A percentile compares a stretch with the other conserved stretches of the same genome.
Conservation (phyloP, 2,888 invertebrate genomes). For the Teinopalpus imperialis region DNA sequence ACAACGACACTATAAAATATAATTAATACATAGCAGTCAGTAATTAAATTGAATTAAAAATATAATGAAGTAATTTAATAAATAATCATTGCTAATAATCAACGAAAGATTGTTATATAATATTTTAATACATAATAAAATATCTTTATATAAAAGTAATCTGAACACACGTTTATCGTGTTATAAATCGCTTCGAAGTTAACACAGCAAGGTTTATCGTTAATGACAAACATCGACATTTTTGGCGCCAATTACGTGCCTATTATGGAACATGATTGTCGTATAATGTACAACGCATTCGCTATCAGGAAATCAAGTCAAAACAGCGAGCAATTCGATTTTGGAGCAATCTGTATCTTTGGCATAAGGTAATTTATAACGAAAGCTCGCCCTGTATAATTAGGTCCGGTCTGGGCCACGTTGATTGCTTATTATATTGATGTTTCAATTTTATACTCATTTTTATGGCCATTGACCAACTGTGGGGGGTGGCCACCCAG, state of each 20-base stretch:
- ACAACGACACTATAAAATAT: too few relatives aligned
- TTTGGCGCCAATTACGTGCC: not conserved
- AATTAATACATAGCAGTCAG: too few relatives aligned
- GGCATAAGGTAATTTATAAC: constrained; percentile 73
- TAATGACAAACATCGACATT: not conserved
- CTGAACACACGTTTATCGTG: too few relatives aligned
- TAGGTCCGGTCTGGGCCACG: constrained; percentile 63
- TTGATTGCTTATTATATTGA: constrained; percentile 83
- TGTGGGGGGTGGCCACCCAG: constrained; percentile 83
- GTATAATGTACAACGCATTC: not conserved
- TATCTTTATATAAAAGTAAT: too few relatives aligned
- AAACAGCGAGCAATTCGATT: constrained; percentile 36
- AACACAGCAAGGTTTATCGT: too few relatives aligned
- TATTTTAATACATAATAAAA: too few relatives aligned
- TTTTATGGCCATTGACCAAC: constrained; percentile 82
- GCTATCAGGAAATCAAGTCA: constrained; percentile 20
- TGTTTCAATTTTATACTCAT: constrained; percentile 82
- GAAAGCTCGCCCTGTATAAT: constrained; percentile 73
- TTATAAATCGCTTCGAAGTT: too few relatives aligned
- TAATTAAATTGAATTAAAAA: too few relatives aligned
- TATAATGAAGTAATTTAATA: too few relatives aligned
- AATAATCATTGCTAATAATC: too few relatives aligned
- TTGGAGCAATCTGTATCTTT: constrained; percentile 67
- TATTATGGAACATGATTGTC: constrained; percentile 1
- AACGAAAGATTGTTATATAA: too few relatives aligned